Evolutionary conservation across 2,888 invertebrate species (phyloP), one percentile per base, ranked within the genome.

Genomic region (Chrysolina oricalcia): DNA sequence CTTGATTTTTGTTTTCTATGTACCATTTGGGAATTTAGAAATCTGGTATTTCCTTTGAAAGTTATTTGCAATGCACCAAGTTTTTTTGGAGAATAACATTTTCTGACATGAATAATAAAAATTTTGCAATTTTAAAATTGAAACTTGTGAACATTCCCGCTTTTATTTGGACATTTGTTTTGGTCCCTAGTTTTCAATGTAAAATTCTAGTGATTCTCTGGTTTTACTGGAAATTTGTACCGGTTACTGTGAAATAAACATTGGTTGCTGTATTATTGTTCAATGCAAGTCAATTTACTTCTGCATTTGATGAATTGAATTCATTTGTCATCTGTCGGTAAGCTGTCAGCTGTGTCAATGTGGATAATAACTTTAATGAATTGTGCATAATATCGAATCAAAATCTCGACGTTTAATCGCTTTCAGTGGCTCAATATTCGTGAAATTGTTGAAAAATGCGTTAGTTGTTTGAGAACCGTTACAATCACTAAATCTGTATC

Each of bases 401-500:
- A 56, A 56, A 21, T 23, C 23, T 56, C 48, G 35, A 46, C 10
- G 56, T 56, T 19, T 13, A 5, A 27, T 17, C 27, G 35, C 59
- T 59, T 59, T 59, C 10, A 4, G 15, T 35, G 23, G 59, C 35
- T 59, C 59, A 17, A 35, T 59, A 35, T 59, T 27, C 59, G 13
- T 35, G 4, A 59, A 59, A 27, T 46, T 15, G 15, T 6, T 2
- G 46, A 46, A 35, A 35, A 35, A 35, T 8, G 8, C 35, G 35
- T 35, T 35, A 23, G 19, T 53, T 11, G 13, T 53, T 53, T 13
- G 53, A 59, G n/a, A 59, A 35, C 59, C n/a, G 35, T 59, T 59
- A 59, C 59, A 59, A 59, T 59, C 59, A 59, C 59, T 23, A 35
- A 59, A 59, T 27, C 23, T 59, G 27, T 59, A 59, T 59, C 59